These are phyloP conservation scores for Tauraco hartlaubi DNA, from an alignment of 2,797 vertebrate species.

Conservation along the genomic window DNA sequence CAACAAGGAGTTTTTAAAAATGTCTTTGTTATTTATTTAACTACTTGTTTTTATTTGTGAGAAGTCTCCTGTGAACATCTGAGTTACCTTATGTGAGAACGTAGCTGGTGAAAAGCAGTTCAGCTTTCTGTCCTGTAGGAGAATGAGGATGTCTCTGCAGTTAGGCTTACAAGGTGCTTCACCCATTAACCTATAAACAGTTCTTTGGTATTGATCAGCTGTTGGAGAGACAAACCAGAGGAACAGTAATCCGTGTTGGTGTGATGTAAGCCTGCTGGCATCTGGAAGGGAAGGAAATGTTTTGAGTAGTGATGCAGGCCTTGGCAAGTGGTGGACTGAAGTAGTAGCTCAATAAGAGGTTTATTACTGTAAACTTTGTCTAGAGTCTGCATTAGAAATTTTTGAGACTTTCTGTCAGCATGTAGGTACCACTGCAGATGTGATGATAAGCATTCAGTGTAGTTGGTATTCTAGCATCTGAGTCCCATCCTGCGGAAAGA, in stretches of 20 bases:
- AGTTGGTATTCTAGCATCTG: not conserved
- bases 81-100: not conserved
- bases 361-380: not conserved
- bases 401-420: not conserved
- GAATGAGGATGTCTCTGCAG: conserved; percentile 51
- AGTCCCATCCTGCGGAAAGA: not conserved
- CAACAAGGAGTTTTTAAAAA: not conserved
- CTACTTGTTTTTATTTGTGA: not conserved
- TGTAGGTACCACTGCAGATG: not conserved
- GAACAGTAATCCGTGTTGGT: conserved; percentile 24
- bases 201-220: conserved; percentile 67
- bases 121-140: conserved; percentile 80
- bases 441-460: not conserved
- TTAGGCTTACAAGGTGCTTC: no score
- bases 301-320: not conserved
- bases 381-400: not conserved
- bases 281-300: not conserved
- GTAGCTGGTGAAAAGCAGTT: conserved; percentile 54
- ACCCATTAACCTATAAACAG: not conserved
- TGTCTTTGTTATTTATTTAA: not conserved
- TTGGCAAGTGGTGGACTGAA: not conserved
- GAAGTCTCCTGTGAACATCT: not conserved
- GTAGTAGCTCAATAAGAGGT: not conserved
- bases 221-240: conserved; percentile 81
- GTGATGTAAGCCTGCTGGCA: not conserved